Base-by-base conservation (phyloP, 2,797 vertebrate genomes). In the Varecia variegata region DNA sequence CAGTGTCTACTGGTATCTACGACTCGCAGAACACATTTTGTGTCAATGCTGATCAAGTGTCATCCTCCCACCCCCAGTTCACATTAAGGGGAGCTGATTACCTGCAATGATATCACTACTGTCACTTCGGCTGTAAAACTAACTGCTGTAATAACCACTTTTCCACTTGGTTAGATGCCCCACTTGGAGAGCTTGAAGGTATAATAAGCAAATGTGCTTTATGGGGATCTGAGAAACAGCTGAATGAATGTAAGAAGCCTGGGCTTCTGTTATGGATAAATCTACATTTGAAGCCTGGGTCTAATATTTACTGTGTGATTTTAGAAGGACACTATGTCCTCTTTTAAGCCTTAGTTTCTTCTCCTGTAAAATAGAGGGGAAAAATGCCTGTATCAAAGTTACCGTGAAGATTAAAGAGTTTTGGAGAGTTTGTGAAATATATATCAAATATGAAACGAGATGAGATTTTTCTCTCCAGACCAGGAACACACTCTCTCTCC, bases 281-380 rank as follows among this genome's bases (percentile, higher is more conserved):
- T 67, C 21, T 40, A 50, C 2, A 27, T 47, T 74, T 43, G 35
- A 62, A 81, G 77, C 40, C 38, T n/a, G 3, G 11, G 35, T 52
- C 67, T 56, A 40, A 13, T 54, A 67, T 95, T 68, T 40, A 90
- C 47, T 35, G 3, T 45, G 32, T 32, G 68, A 54, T 58, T 90
- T 85, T 43, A 60, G 60, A 83, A 73, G 43, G 86, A 70, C 1
- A 40, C 4, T 21, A 3, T 1, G 45, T 81, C n/a, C 23, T 73
- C 15, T 92, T 68, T 81, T 35, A 85, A 77, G n/a, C 5, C 32
- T 65, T 23, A 35, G 6, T 81, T 65, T 85, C 27, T 88, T 82
- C 56, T 79, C 84, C 65, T 87, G 27, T 82, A 83, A 88, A 85
- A 38, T 4, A 35, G 38, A 68, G 0, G 17, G 1, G 6, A 12